Evolutionary conservation across 2,888 invertebrate species (phyloP).

Genomic region (Antitype chi): DNA sequence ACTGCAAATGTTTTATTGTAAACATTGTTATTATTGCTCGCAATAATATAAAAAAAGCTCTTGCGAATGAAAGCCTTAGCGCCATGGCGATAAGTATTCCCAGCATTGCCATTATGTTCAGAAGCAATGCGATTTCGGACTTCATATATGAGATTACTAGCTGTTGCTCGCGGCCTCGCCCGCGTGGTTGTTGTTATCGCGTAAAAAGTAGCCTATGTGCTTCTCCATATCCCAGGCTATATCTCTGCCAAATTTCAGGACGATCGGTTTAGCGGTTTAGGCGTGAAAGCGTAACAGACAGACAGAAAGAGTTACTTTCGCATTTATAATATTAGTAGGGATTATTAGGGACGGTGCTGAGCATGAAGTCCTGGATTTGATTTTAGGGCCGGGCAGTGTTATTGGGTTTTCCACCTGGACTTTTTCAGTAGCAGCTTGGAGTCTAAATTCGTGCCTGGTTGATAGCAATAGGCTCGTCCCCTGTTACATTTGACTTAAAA

Average conservation of each 20-base stretch:
- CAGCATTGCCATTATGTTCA: neutral
- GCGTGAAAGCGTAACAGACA: too few species aligned
- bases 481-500: neutral
- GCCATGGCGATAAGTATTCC: neutral
- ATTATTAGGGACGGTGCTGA: too few species aligned
- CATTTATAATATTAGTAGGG: too few species aligned
- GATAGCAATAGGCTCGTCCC: neutral
- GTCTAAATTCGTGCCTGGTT: neutral
- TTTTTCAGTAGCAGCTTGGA: neutral
- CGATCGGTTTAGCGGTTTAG: too few species aligned
- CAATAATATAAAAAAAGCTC: neutral
- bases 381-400: neutral
- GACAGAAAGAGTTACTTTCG: too few species aligned
- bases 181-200: too few species aligned
- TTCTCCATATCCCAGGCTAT: too few species aligned
- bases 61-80: slow-evolving; percentile 22
- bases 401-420: neutral
- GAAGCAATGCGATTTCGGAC: slow-evolving; percentile 10
- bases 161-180: too few species aligned
- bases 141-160: neutral
- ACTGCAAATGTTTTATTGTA: neutral
- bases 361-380: neutral
- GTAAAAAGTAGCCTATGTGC: too few species aligned
- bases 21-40: neutral
- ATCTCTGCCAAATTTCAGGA: too few species aligned